Evolutionary conservation across 2,797 vertebrate species (phyloP), one percentile per base, ranked within the genome.

Genomic region (Xyrichtys novacula): DNA sequence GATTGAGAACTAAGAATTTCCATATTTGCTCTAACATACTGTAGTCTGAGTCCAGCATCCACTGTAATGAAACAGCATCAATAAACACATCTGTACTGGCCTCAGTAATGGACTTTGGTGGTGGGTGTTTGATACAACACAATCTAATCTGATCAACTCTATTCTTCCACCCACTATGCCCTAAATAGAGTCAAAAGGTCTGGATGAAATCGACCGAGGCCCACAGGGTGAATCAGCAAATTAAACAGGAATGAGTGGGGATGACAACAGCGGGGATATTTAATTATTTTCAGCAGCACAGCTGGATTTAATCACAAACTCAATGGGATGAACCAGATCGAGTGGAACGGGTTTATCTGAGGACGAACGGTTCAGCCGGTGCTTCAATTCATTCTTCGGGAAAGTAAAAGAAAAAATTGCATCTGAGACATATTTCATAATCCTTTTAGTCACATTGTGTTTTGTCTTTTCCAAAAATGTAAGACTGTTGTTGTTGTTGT

Each of bases 221-320:
- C 20, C 31, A 32, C 15, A 32, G 23, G 16, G 23, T 31, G 15
- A 47, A 54, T 17, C 31, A 23, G 14, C 9, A 3, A 23, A 23
- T 26, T 28, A 42, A 54, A 32, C 14, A 49, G 22, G 29, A 36
- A 28, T 3, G 16, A 43, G 36, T 11, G 12, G 20, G 14, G 28
- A 44, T 23, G 26, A 17, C 22, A 53, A 20, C 25, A 19, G 38
- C 1, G 2, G 19, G 34, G 25, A 34, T 5, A 50, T 52, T 10
- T 15, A 7, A 43, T 58, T 44, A 43, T 19, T 38, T 42, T 44
- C 12, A 34, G 7, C 7, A n/a, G 55, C 4, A 23, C 16, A 49
- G 26, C 17, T 34, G 46, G 46, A 57, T 40, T 62, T 56, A 36
- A 52, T 50, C 8, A 39, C 50, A 23, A 40, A 68, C 62, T 29